phyloP scores from a whole-genome alignment of 1,140 invertebrate genomes.

The Ips typographus region DNA sequence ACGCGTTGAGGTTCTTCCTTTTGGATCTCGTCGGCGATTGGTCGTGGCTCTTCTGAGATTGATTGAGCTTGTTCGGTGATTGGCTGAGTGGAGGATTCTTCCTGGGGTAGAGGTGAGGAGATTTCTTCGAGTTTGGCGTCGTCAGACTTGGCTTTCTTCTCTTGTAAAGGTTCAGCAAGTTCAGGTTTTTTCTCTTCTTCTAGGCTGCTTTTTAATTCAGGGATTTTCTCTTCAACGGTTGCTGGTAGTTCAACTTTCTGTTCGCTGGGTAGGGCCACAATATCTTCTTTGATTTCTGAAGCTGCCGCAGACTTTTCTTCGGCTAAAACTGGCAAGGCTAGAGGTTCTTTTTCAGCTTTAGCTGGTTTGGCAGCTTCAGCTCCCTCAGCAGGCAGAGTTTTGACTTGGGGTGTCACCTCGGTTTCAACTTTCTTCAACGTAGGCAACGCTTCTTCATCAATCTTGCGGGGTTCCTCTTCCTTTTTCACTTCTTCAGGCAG shows the following conservation, averaged over 20 bases:
- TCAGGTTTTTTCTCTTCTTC: conserved; percentile 23
- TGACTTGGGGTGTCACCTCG: conserved; percentile 25
- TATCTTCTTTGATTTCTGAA: conserved; percentile 43
- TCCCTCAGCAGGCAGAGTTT: conserved; percentile 7
- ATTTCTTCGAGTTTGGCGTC: conserved; percentile 32
- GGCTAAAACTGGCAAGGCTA: conserved; percentile 42
- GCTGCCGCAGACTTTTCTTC: conserved; percentile 35
- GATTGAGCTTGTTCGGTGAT: conserved; percentile 10
- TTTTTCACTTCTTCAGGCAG: neutral
- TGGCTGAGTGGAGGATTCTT: conserved; percentile 16
- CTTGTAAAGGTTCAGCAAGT: conserved; percentile 22
- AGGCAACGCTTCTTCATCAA: conserved; percentile 30
- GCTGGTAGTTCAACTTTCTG: conserved; percentile 43
- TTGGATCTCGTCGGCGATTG: conserved; percentile 1
- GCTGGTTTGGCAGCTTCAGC: conserved; percentile 12
- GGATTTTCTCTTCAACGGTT: conserved; percentile 42
- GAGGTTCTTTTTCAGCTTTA: conserved; percentile 39
- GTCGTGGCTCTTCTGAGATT: conserved; percentile 6
- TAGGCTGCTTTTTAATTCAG: conserved; percentile 38
- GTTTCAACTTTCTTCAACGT: conserved; percentile 26
- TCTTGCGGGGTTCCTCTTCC: conserved; percentile 31
- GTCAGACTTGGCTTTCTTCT: conserved; percentile 46
- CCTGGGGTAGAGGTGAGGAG: conserved; percentile 22
- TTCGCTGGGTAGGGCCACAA: conserved; percentile 37
- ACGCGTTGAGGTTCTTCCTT: conserved; percentile 9